A percentile compares a stretch with the other conserved stretches of the same genome.
Evolutionary conservation across 2,888 invertebrate genomes (phyloP).

Genomic region (Caenorhabditis sp.): DNA sequence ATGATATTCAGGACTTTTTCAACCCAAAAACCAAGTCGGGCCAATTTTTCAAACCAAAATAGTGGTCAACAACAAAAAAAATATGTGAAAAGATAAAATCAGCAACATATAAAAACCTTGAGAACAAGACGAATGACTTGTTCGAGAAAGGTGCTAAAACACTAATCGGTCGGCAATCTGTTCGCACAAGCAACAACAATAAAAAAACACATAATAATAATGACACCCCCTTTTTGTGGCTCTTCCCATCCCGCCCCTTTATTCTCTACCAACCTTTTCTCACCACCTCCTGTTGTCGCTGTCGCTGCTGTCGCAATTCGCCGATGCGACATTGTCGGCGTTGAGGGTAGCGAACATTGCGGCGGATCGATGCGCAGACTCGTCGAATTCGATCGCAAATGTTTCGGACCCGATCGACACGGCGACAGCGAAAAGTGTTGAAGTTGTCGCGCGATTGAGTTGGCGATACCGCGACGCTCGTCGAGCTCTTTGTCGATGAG

Average conservation of each 20-base stretch:
- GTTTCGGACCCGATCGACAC: constrained; percentile 21
- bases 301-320: too few species aligned
- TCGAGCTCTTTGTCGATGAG: constrained; percentile 45
- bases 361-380: constrained; percentile 36
- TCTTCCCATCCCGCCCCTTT: neutral
- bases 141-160: too few species aligned
- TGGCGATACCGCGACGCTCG: constrained; percentile 33
- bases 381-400: constrained; percentile 15
- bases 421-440: constrained; percentile 44
- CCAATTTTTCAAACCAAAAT: too few species aligned
- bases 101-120: too few species aligned
- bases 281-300: constrained; percentile 7
- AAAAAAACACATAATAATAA: neutral
- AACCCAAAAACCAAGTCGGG: too few species aligned
- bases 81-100: too few species aligned
- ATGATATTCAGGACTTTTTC: too few species aligned
- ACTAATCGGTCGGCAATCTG: too few species aligned
- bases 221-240: neutral
- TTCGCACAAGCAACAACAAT: neutral
- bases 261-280: neutral
- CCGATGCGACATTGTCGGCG: constrained; percentile 46
- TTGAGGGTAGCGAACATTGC: constrained; percentile 56
- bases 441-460: constrained; percentile 39
- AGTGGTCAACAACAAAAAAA: too few species aligned
- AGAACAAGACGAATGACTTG: too few species aligned